Base-by-base conservation (phyloP, 1,140 invertebrate species). In the Alviniconcha marisindica region DNA sequence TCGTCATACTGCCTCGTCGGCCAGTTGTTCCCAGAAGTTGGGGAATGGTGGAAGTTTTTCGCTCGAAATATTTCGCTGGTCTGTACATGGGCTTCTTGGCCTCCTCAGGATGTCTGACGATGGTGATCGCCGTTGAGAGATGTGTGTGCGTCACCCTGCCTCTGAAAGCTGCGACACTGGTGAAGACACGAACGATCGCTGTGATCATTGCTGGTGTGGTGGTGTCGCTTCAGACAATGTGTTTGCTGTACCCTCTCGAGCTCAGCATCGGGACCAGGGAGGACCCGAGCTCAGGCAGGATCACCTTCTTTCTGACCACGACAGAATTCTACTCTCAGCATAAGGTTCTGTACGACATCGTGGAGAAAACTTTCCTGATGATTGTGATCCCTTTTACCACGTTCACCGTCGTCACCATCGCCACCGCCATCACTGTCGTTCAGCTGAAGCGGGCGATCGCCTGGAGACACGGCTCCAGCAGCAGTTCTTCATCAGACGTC, bases 21-120 rank as follows among this genome's bases (percentile, higher is more conserved):
- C 5, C 5, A 33, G 24, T 4, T 66, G 28, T 33, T 33, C 63
- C 63, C 63, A 14, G 56, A 24, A n/a, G 24, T 12, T 60, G 7
- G 36, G 63, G n/a, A 60, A 38, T 78, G 77, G 77, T 78, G 77
- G 77, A 78, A 60, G 54, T 78, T 38, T 31, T 60, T 40, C 54
- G 54, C 56, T 15, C 77, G 77, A 78, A 78, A 21, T 78, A 78
- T 54, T 60, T 54, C 51, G 33, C 33, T 14, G 77, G 77, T 0
- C 0, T 78, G 12, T 78, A 60, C 51, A 31, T 33, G 12, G 77
- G 51, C 24, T 36, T 78, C 51, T 33, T 78, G 51, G 56, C 36
- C 33, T 38, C 48, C 51, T 78, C 77, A 14, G 77, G 77, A 14
- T 78, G 77, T 33, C 54, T 78, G 31, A 78, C 51, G 42, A 51